Conservation (phyloP, 2,888 invertebrate species). For the Cryptocephalus primarius region DNA sequence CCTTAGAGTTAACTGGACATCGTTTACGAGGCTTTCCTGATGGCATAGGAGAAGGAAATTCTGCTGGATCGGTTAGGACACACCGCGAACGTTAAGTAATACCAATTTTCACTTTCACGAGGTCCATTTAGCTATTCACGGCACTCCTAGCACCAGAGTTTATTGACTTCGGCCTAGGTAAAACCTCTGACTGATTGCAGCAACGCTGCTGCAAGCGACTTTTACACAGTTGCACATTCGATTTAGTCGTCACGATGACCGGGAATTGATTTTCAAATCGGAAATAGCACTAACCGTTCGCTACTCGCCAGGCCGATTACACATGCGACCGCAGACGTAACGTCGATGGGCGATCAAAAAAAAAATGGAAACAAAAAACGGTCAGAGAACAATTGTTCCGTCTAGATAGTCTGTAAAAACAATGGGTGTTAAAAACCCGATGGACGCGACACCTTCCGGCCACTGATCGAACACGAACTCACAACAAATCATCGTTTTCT, state of each 20-base stretch:
- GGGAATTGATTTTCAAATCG: neutral
- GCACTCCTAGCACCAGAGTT: slow-evolving; percentile 36
- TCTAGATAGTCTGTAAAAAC: slow-evolving; percentile 25
- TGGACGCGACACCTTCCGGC: neutral
- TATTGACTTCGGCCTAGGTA: slow-evolving; percentile 36
- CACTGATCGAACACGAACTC: neutral
- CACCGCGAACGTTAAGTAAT: slow-evolving; percentile 26
- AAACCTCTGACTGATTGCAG: slow-evolving; percentile 1
- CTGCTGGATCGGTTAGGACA: neutral
- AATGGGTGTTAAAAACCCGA: slow-evolving; percentile 27
- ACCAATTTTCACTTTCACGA: slow-evolving; percentile 37
- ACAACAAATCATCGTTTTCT: too few relatives aligned
- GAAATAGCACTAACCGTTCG: neutral
- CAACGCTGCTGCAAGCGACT: slow-evolving; percentile 5
- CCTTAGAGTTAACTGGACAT: slow-evolving; percentile 2
- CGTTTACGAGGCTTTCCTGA: neutral
- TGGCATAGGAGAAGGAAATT: neutral
- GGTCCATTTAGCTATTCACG: slow-evolving; percentile 28
- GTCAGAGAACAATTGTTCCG: slow-evolving; percentile 14
- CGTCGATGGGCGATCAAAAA: slow-evolving; percentile 5
- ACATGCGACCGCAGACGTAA: slow-evolving; percentile 1
- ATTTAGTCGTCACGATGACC: neutral
- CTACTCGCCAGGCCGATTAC: neutral
- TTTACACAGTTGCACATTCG: slow-evolving; percentile 11
- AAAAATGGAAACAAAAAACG: slow-evolving; percentile 21